phyloP scores from a whole-genome alignment of 2,113 vertebrate species.

The Saguinus imperator region DNA sequence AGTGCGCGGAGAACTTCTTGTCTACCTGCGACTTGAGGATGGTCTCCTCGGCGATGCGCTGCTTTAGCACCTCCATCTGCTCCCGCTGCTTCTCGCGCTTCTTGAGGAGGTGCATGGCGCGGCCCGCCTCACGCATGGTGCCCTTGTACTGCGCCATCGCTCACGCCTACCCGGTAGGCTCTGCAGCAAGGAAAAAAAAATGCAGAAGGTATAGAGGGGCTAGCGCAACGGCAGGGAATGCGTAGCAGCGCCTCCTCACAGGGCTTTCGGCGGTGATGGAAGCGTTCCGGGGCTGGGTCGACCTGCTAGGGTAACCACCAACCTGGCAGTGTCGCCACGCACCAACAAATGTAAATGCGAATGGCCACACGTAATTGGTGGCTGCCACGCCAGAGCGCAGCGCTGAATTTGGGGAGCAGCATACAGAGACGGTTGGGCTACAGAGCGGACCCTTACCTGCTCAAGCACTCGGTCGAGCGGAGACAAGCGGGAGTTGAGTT shows the following conservation, averaged over 20 bases:
- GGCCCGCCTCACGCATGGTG: conserved; percentile 65
- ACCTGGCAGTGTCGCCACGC: neutral
- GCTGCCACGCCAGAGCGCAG: neutral
- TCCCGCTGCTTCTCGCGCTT: conserved; percentile 59
- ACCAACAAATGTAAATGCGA: neutral
- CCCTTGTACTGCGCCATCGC: conserved; percentile 69
- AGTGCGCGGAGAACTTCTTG: conserved; percentile 93
- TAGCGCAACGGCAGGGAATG: no score
- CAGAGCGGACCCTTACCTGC: neutral
- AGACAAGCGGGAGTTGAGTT: neutral
- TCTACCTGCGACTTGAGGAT: conserved; percentile 93
- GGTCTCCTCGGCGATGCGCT: conserved; percentile 82
- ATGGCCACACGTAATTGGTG: neutral
- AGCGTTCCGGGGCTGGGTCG: neutral
- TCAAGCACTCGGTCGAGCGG: neutral
- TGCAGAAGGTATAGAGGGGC: neutral
- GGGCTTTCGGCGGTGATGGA: neutral
- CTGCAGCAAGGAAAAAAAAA: neutral
- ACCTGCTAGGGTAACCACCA: accelerated
- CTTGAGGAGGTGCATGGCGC: conserved; percentile 63
- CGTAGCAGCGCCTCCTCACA: accelerated
- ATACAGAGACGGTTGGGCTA: neutral
- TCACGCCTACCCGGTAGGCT: neutral
- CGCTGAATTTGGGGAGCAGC: neutral
- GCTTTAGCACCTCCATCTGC: conserved; percentile 64